Conservation (phyloP, 1,140 invertebrate species). For the Geopemphigus sp. region DNA sequence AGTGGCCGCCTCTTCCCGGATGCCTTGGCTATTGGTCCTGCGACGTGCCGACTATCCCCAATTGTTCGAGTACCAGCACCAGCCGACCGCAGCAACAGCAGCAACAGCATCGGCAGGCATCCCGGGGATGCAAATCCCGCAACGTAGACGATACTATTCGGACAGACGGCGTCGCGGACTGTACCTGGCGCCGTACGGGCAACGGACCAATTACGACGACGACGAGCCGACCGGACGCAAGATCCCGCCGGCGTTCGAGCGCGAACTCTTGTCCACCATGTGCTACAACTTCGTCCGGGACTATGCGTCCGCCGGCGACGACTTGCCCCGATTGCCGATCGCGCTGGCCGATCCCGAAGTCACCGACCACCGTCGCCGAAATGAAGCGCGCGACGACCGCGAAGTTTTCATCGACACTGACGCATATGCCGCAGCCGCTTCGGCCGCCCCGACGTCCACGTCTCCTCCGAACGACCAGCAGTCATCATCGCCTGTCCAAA, state of each 20-base stretch:
- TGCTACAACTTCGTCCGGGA: conserved; percentile 30
- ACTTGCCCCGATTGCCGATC: neutral
- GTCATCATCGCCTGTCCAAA: neutral
- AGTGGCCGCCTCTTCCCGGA: conserved; percentile 1
- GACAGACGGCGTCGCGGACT: neutral
- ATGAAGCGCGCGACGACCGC: neutral
- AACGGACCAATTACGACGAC: neutral
- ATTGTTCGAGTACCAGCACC: conserved; percentile 4
- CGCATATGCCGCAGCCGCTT: neutral
- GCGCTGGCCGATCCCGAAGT: neutral
- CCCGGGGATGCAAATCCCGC: neutral
- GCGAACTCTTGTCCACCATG: conserved; percentile 24
- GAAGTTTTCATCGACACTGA: neutral
- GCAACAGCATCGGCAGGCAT: neutral
- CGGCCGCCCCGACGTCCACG: neutral
- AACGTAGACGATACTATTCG: neutral
- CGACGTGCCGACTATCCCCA: conserved; percentile 20
- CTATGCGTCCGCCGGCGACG: no score
- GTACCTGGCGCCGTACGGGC: neutral
- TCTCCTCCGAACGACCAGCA: neutral
- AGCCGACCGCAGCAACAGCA: neutral
- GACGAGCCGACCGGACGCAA: neutral
- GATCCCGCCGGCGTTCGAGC: neutral
- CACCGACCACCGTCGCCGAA: neutral
- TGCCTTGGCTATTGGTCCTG: conserved; percentile 46